Percentiles rank a stretch among this genome's conserved stretches.
phyloP scores from a whole-genome alignment of 1,140 invertebrate genomes.

The Homarus americanus region DNA sequence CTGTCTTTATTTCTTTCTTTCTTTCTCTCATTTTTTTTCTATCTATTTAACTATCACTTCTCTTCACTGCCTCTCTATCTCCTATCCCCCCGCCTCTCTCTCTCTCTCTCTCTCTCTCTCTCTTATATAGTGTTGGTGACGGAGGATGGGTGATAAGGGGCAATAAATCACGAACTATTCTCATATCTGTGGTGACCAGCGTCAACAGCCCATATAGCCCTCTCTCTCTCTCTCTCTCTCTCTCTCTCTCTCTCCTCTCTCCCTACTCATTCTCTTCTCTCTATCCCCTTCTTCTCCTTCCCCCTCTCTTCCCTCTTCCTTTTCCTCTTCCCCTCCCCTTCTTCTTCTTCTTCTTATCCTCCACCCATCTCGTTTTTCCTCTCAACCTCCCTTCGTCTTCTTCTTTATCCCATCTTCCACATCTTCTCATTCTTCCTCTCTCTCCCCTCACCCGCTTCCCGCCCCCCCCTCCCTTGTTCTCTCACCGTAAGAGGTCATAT shows the following conservation, averaged over 20 bases:
- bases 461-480: no score
- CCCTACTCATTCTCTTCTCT: not conserved
- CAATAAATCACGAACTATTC: slow-evolving; percentile 3
- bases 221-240: not conserved
- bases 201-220: not conserved
- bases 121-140: not conserved
- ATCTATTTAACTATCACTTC: no score
- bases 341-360: not conserved
- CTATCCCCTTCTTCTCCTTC: not conserved
- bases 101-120: not conserved
- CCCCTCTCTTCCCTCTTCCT: not conserved
- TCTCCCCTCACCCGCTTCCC: no score
- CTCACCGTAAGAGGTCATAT: no score
- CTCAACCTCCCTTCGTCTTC: not conserved
- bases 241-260: not conserved
- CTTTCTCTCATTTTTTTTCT: no score
- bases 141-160: not conserved
- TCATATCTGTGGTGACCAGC: slow-evolving; percentile 13
- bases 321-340: not conserved
- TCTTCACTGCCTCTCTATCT: no score
- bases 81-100: no score
- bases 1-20: no score
- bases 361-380: not conserved
- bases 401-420: no score
- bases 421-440: no score